Conservation (phyloP, 2,888 invertebrate species). For the Lymantria monacha region DNA sequence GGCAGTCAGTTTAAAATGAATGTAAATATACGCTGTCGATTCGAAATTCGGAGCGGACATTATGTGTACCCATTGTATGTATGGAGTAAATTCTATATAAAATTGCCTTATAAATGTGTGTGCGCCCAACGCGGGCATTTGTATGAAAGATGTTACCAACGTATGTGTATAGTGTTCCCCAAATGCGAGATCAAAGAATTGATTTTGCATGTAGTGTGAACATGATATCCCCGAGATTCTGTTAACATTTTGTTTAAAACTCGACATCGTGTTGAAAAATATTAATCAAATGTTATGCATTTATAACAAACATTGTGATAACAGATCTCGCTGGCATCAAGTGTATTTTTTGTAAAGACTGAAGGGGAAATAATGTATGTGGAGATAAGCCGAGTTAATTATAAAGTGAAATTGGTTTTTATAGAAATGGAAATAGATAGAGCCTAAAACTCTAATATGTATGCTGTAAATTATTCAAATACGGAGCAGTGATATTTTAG, state of each 20-base stretch:
- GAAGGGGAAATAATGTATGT: conserved; percentile 47
- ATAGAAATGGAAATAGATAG: conserved; percentile 36
- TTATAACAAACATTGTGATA: conserved; percentile 5
- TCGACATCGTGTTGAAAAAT: background rate
- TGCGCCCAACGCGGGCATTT: conserved; percentile 31
- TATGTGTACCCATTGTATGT: conserved; percentile 33
- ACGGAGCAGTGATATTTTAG: conserved; percentile 16
- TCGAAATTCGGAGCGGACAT: conserved; percentile 23
- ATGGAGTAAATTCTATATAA: conserved; percentile 49
- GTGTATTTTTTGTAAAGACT: conserved; percentile 58
- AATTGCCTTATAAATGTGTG: conserved; percentile 63
- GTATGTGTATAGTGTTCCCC: conserved; percentile 1
- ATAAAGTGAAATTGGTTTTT: conserved; percentile 46
- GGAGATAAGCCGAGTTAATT: conserved; percentile 37
- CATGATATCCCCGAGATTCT: conserved; percentile 16
- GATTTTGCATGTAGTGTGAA: conserved; percentile 11
- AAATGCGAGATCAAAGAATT: background rate
- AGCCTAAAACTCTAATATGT: conserved; percentile 37
- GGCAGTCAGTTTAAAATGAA: conserved; percentile 33
- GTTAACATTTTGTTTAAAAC: conserved; percentile 19
- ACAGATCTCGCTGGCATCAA: conserved; percentile 3
- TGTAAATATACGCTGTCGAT: conserved; percentile 35
- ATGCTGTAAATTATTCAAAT: conserved; percentile 23
- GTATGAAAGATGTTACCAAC: conserved; percentile 45
- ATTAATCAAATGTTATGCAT: background rate